Conservation (phyloP, 2,888 invertebrate species). For the Xestobium rufovillosum region DNA sequence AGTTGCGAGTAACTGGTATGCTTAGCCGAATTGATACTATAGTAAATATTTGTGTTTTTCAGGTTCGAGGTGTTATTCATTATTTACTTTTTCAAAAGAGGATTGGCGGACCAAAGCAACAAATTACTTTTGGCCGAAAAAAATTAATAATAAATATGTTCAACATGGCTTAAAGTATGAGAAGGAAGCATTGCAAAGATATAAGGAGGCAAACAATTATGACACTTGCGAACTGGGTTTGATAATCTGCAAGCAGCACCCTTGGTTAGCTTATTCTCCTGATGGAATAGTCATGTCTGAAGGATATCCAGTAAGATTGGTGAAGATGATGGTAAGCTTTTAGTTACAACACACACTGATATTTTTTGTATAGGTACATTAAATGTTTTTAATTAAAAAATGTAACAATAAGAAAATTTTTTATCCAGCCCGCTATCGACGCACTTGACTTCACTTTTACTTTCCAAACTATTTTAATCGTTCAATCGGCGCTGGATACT, state of each 20-base stretch:
- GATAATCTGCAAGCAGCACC: constrained; percentile 2
- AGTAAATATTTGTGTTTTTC: constrained; percentile 1
- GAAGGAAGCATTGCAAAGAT: constrained; percentile 3
- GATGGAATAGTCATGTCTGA: constrained; percentile 7
- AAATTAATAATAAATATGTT: constrained; percentile 6
- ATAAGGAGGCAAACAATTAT: background rate
- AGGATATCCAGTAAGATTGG: constrained; percentile 2
- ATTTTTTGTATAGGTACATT: no score
- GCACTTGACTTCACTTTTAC: no score
- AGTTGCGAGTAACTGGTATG: no score
- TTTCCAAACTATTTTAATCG: no score
- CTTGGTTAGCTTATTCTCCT: constrained; percentile 9
- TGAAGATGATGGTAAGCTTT: no score
- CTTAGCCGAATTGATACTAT: no score
- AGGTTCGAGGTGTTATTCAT: constrained; percentile 9
- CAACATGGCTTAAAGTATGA: constrained; percentile 7
- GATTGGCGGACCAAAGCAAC: constrained; percentile 7
- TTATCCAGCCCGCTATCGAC: no score
- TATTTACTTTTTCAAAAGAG: constrained; percentile 5
- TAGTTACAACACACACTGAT: no score
- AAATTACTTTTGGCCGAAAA: constrained; percentile 8
- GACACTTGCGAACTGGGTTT: constrained; percentile 6
- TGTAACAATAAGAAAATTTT: no score
- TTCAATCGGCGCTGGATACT: no score
- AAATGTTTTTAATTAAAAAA: no score